A percentile compares a stretch with the other conserved stretches of the same genome.
These are phyloP conservation scores for Lontra canadensis DNA, from an alignment of 2,113 vertebrate species.

Conservation along the genomic window DNA sequence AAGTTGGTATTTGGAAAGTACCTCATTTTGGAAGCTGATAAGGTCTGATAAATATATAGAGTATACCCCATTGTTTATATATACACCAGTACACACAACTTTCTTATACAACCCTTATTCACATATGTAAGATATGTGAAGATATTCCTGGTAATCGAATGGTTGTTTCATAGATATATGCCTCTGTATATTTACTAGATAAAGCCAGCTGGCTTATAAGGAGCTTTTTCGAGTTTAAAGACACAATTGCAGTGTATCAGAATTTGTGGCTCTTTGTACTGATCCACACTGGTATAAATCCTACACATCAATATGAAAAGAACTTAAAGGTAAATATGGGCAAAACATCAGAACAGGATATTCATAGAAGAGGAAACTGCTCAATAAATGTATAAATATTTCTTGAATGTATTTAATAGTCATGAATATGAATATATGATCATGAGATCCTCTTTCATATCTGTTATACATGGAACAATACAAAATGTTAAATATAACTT, in stretches of 20 bases:
- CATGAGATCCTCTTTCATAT: background rate
- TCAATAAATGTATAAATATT: background rate
- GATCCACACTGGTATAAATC: background rate
- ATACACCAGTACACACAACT: background rate
- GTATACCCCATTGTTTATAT: background rate
- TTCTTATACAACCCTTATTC: background rate
- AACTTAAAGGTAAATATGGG: background rate
- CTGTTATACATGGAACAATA: background rate
- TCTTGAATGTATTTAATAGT: background rate
- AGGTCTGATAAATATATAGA: background rate
- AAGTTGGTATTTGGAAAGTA: background rate
- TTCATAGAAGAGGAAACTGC: background rate
- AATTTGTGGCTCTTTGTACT: background rate
- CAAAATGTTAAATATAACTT: background rate
- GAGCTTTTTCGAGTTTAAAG: background rate
- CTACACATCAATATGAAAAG: background rate
- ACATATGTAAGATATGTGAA: background rate
- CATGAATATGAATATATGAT: background rate
- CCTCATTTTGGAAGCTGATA: background rate
- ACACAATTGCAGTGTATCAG: background rate
- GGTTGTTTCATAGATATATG: background rate
- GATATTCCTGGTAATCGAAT: background rate
- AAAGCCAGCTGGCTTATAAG: background rate
- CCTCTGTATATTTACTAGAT: background rate
- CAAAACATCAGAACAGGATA: background rate